Evolutionary conservation across 2,888 invertebrate species (phyloP), one percentile per base, ranked within the genome.

Genomic region (Eugnorisma glareosa): DNA sequence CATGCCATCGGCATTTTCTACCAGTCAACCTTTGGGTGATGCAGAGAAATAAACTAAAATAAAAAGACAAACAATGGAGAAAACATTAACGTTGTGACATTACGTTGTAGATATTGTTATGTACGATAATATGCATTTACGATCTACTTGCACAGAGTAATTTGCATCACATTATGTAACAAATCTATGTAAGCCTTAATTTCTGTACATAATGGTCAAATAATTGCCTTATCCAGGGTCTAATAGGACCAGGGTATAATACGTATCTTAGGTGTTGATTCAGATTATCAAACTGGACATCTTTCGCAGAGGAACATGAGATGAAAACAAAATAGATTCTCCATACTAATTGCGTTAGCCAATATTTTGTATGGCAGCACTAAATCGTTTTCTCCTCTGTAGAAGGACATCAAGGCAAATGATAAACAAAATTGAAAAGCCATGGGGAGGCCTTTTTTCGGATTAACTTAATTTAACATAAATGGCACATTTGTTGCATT

Each of bases 141-240:
- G 51, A 43, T 61, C 2, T 43, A n/a, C 35, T 35, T 40, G 31
- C 37, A n/a, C 15, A 13, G 21, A n/a, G n/a, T 28, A 8, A 79
- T 71, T 71, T 79, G 43, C 69, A 79, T 54, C 40, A 54, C 2
- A 63, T 54, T 79, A 70, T 54, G 21, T 45, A 61, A 61, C 28
- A 18, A 70, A 11, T 24, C 15, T 28, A 63, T 43, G 40, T 35
- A 51, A 35, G 24, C 8, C 11, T 45, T 43, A 11, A 43, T 37
- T 28, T 35, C 11, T n/a, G 21, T 11, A 8, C 31, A 40, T 40
- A 24, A 35, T 45, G 24, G 28, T 48, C 69, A 68, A 69, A 69
- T 73, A 48, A 69, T 6, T 48, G 8, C 11, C 4, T 8, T 37
- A 51, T 2, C 24, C 4, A 48, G 24, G 54, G 54, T 5, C n/a